Conservation (phyloP, 2,113 vertebrate genomes). For the Oplegnathus fasciatus region DNA sequence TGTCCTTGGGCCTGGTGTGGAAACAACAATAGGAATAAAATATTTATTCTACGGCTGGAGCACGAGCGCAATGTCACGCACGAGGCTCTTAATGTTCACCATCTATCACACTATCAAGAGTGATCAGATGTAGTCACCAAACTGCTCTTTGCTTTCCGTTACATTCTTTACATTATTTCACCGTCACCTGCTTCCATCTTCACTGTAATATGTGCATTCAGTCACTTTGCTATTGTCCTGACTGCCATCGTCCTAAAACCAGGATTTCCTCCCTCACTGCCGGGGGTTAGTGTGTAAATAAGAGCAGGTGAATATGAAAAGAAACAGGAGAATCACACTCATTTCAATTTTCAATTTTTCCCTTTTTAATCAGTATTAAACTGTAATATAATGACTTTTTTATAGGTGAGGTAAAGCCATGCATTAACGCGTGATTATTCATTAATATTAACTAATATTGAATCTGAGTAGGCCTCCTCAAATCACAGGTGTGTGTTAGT, state of each 20-base stretch:
- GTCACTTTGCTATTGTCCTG: too few species aligned
- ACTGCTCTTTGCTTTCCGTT: too few species aligned
- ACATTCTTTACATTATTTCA: too few species aligned
- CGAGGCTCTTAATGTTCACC: too few species aligned
- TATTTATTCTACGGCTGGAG: slow-evolving; percentile 61
- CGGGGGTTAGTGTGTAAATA: not conserved
- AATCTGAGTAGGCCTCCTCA: not conserved
- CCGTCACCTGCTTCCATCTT: not conserved
- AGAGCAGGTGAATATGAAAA: not conserved
- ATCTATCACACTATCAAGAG: too few species aligned
- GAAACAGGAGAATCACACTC: not conserved
- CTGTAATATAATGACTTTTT: not conserved
- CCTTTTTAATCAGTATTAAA: not conserved
- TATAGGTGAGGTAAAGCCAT: not conserved
- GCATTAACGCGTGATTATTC: not conserved
- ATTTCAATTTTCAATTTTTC: too few species aligned
- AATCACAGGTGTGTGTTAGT: not conserved
- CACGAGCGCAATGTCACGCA: not conserved
- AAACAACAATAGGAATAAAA: slow-evolving; percentile 84
- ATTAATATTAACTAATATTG: not conserved
- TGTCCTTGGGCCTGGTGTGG: slow-evolving; percentile 95
- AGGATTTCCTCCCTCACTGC: too few species aligned
- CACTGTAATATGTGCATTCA: not conserved
- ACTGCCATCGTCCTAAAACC: not conserved
- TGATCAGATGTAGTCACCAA: too few species aligned